These are phyloP conservation scores for Phorcus lineatus DNA, from an alignment of 2,888 invertebrate species.

Conservation along the genomic window DNA sequence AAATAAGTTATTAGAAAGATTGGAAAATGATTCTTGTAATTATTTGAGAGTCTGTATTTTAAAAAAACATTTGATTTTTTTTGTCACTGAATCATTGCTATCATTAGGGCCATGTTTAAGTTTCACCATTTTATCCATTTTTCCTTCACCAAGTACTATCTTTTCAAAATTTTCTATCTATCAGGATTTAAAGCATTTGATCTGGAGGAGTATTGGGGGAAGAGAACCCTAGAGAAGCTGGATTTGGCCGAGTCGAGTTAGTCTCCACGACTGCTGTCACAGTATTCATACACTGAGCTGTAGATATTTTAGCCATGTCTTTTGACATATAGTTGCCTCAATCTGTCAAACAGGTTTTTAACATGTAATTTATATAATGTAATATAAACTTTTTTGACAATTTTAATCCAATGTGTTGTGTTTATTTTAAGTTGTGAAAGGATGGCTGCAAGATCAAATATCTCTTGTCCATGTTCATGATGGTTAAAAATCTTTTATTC, in stretches of 20 bases:
- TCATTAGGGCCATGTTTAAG: too few species aligned
- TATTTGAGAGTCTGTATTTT: too few species aligned
- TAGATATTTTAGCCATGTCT: conserved; percentile 27
- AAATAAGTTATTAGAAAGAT: too few species aligned
- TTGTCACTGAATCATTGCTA: too few species aligned
- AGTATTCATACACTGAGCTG: conserved; percentile 13
- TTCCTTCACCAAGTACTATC: too few species aligned
- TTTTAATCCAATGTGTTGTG: conserved; percentile 23
- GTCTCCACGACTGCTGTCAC: not conserved
- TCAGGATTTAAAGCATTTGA: conserved; percentile 91
- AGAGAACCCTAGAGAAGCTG: conserved; percentile 85
- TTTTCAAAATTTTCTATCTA: conserved; percentile 52
- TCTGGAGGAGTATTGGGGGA: conserved; percentile 93
- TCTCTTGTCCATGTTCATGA: not conserved
- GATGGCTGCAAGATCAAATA: conserved; percentile 5
- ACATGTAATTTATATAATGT: conserved; percentile 20
- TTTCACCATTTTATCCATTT: too few species aligned
- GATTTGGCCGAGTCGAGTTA: not conserved
- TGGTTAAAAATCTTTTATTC: not conserved
- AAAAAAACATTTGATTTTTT: too few species aligned
- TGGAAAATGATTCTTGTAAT: too few species aligned
- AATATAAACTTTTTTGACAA: conserved; percentile 24
- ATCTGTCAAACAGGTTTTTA: conserved; percentile 25
- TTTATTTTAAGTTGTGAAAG: conserved; percentile 19
- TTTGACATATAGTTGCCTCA: not conserved